These are phyloP conservation scores for Pogoniulus pusillus DNA, from an alignment of 2,797 vertebrate genomes.

Conservation along the genomic window DNA sequence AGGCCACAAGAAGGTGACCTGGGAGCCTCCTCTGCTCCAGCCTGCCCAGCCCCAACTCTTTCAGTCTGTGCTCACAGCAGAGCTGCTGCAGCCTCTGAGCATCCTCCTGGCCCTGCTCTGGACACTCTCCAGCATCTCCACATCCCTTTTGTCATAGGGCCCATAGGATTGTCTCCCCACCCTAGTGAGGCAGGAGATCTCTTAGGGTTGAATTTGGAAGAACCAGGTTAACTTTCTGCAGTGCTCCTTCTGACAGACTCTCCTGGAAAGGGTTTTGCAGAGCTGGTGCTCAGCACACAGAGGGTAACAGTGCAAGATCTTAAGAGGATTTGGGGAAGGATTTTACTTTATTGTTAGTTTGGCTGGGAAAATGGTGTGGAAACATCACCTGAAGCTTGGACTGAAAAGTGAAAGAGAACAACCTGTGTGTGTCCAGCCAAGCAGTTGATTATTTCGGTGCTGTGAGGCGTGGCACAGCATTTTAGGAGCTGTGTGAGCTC, in stretches of 20 bases:
- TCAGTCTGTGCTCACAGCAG: no score
- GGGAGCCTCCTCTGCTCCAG: no score
- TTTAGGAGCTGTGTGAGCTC: conserved; percentile 63
- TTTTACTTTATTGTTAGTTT: conserved; percentile 35
- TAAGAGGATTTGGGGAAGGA: conserved; percentile 48
- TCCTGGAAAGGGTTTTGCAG: conserved; percentile 33
- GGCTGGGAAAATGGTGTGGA: neutral
- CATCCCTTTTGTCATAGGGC: no score
- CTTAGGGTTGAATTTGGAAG: neutral
- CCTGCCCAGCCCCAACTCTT: no score
- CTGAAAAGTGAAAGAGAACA: conserved; percentile 45
- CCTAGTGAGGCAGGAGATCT: neutral
- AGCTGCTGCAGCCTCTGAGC: no score
- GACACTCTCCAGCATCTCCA: no score
- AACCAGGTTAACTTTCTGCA: neutral
- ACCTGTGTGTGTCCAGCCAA: conserved; percentile 13
- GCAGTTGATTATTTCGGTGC: conserved; percentile 46
- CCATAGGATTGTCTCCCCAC: neutral
- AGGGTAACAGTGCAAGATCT: conserved; percentile 51
- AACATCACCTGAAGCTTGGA: conserved; percentile 15
- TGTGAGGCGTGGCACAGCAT: conserved; percentile 7
- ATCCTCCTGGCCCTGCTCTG: no score
- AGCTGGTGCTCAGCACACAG: conserved; percentile 54
- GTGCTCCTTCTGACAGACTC: conserved; percentile 8
- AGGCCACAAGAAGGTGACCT: no score